Percentiles rank a stretch among this genome's conserved stretches.
phyloP scores from a whole-genome alignment of 2,113 vertebrate species.

The Cygnus atratus region DNA sequence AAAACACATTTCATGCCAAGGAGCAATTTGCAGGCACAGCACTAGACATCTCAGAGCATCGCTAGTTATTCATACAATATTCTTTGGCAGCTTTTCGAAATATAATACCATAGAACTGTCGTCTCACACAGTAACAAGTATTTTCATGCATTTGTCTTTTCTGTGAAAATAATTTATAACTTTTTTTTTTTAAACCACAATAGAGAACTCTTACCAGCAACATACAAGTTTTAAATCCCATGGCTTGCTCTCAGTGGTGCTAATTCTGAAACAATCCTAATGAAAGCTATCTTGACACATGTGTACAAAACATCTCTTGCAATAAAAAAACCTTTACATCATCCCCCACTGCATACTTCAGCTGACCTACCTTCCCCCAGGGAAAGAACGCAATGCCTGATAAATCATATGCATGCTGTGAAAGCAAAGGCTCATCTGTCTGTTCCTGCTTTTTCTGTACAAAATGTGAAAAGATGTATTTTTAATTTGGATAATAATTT shows the following conservation, averaged over 20 bases:
- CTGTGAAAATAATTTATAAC: constrained; percentile 47
- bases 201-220: constrained; percentile 26
- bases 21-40: constrained; percentile 66
- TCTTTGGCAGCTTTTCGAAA: constrained; percentile 56
- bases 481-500: not conserved
- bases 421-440: not conserved
- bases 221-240: not conserved
- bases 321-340: not conserved
- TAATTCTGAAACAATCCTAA: constrained; percentile 29
- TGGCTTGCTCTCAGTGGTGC: not conserved
- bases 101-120: constrained; percentile 39
- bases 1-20: constrained; percentile 68
- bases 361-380: constrained; percentile 24
- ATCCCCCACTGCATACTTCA: not conserved
- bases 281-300: not conserved
- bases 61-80: constrained; percentile 58
- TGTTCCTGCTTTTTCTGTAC: not conserved
- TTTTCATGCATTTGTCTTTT: constrained; percentile 57
- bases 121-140: constrained; percentile 55
- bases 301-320: not conserved
- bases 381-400: not conserved
- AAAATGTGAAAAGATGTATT: not conserved
- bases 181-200: constrained; percentile 27
- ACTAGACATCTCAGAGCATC: constrained; percentile 51
- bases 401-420: not conserved